Evolutionary conservation across 2,113 vertebrate species (phyloP).

Genomic region (Perca fluviatilis): DNA sequence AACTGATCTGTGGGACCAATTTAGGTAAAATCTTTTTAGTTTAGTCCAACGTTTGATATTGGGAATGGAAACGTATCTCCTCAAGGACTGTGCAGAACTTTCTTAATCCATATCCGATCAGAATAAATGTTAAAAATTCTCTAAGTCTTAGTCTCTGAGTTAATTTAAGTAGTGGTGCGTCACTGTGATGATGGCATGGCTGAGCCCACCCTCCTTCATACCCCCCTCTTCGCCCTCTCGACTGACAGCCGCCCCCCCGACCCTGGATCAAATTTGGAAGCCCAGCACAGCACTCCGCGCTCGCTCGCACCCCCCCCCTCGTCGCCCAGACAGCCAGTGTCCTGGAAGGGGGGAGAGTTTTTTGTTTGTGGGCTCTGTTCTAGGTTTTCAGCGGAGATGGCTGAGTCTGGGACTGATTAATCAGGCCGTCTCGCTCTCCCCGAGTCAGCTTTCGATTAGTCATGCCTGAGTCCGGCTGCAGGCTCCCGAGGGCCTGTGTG

Average conservation of each 20-base stretch:
- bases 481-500: constrained; percentile 82
- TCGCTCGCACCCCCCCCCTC: constrained; percentile 67
- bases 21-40: background rate
- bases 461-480: constrained; percentile 85
- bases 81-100: constrained; percentile 2
- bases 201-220: constrained; percentile 66
- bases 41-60: constrained; percentile 9
- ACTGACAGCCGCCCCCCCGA: constrained; percentile 74
- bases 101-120: constrained; percentile 18
- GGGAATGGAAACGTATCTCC: constrained; percentile 35
- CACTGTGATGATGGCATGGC: constrained; percentile 66
- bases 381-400: constrained; percentile 72
- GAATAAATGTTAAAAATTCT: constrained; percentile 12
- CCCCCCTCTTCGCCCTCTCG: constrained; percentile 75
- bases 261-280: constrained; percentile 78
- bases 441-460: constrained; percentile 82
- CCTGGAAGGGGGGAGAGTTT: constrained; percentile 82
- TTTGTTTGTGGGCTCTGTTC: constrained; percentile 76
- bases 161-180: constrained; percentile 54
- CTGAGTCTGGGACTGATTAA: constrained; percentile 78
- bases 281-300: constrained; percentile 74
- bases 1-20: constrained; percentile 15
- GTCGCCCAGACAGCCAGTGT: constrained; percentile 83
- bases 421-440: constrained; percentile 82
- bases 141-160: constrained; percentile 19